Percentiles rank a stretch among this genome's conserved stretches.
Conservation (phyloP, 2,888 invertebrate genomes). For the Lathronympha strigana region DNA sequence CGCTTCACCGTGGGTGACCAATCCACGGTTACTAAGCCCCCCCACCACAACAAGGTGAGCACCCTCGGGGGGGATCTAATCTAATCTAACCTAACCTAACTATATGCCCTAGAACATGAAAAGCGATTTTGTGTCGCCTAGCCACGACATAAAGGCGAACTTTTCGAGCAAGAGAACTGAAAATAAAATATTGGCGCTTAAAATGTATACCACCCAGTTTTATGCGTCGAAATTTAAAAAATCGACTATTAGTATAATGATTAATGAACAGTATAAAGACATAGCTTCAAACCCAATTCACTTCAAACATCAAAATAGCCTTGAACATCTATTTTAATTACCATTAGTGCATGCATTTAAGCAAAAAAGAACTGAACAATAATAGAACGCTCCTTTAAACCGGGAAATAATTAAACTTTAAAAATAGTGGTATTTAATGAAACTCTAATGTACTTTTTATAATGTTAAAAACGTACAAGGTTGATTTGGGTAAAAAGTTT, state of each 20-base stretch:
- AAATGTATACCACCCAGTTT: too few relatives aligned
- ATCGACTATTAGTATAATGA: not conserved
- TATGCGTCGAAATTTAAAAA: too few relatives aligned
- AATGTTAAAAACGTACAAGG: constrained; percentile 29
- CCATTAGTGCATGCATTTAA: constrained; percentile 15
- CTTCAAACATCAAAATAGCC: not conserved
- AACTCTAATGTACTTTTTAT: constrained; percentile 31
- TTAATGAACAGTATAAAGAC: not conserved
- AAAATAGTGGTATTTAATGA: constrained; percentile 24
- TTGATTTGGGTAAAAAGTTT: constrained; percentile 9
- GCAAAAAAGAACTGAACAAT: constrained; percentile 14
- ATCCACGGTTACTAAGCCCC: too few relatives aligned
- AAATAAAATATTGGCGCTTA: too few relatives aligned
- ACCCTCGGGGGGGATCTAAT: too few relatives aligned
- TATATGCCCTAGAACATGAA: too few relatives aligned
- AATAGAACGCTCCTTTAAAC: constrained; percentile 16
- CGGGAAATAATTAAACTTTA: constrained; percentile 34
- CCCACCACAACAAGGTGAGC: too few relatives aligned
- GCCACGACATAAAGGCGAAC: too few relatives aligned
- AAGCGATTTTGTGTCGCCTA: too few relatives aligned
- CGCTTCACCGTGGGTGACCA: too few relatives aligned
- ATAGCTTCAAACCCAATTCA: not conserved
- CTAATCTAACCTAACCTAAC: too few relatives aligned
- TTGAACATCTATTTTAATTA: constrained; percentile 16
- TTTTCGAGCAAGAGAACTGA: too few relatives aligned